These are phyloP conservation scores for Cactoblastis cactorum DNA, from an alignment of 2,888 invertebrate genomes.

Conservation along the genomic window DNA sequence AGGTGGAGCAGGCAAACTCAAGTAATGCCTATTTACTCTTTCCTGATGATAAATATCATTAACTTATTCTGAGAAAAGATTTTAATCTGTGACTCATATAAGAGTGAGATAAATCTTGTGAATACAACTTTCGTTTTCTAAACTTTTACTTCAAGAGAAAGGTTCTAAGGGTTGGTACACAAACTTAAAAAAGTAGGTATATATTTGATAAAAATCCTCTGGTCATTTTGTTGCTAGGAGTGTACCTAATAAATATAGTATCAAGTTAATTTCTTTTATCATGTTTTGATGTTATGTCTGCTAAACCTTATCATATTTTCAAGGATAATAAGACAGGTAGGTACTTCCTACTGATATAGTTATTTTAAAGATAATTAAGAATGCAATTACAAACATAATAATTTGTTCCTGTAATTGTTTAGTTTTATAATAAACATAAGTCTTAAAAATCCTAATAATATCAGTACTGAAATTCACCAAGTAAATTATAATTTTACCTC, in stretches of 20 bases:
- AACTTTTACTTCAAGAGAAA: slow-evolving; percentile 19
- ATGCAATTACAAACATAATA: too few species aligned
- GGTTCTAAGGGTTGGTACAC: too few species aligned
- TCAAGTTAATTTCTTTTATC: background rate
- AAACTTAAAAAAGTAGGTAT: too few species aligned
- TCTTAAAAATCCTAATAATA: too few species aligned
- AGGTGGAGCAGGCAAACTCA: too few species aligned
- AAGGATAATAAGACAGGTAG: background rate
- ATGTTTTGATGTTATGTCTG: background rate
- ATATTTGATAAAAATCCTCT: too few species aligned
- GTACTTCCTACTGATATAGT: background rate
- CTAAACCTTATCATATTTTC: background rate
- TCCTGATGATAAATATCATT: background rate
- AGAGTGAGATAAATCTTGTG: background rate
- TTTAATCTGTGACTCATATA: background rate
- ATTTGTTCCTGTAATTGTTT: too few species aligned
- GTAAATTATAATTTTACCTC: slow-evolving; percentile 64
- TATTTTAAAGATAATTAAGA: background rate
- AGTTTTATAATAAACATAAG: too few species aligned
- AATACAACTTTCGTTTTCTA: slow-evolving; percentile 18
- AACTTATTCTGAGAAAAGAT: background rate
- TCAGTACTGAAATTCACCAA: too few species aligned
- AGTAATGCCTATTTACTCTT: too few species aligned
- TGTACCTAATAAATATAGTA: background rate
- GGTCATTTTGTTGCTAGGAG: background rate